Evolutionary conservation across 1,140 invertebrate species (phyloP), one percentile per base, ranked within the genome.

Genomic region (Cydia pomonella): DNA sequence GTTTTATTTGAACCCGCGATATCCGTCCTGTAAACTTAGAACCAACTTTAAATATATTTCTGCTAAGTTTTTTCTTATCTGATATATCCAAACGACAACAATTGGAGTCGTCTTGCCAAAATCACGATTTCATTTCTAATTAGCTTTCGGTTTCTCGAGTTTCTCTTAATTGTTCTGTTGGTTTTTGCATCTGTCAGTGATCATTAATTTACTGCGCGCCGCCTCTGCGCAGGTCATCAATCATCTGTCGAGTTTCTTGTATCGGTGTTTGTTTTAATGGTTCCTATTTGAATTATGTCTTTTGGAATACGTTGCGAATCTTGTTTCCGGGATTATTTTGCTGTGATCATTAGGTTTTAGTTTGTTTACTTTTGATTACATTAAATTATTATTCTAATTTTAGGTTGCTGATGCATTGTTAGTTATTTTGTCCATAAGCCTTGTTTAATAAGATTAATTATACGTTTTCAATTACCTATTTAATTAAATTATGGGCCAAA

Each of bases 201-300:
- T 69, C 64, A 69, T 69, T 69, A 69, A 69, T 69, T 18, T 33
- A 69, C 29, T 29, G 63, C 63, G 33, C 33, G 33, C 21, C 23
- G 64, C 64, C 27, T 29, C 64, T 33, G 27, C 63, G 63, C 23
- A 33, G n/a, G 29, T 69, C 64, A 69, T 69, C 64, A 69, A 69
- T 69, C 64, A 69, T 69, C 64, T 69, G 64, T 69, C 64, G 29
- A 69, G 64, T 69, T 69, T n/a, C 64, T 69, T 69, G 64, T 69
- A 69, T 69, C 64, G 64, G 29, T 69, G 29, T 69, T 69, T 69
- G 64, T 69, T 69, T 69, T 29, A 33, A 33, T 69, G 64, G 64
- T 33, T 33, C 29, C 16, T 5, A 69, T 69, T 69, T 69, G 64
- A 69, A 41, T 69, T 33, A 69, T 69, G 53, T 59, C 53, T 59